These are phyloP conservation scores for Drosophila pachea DNA, from an alignment of 1,140 invertebrate species.

Conservation along the genomic window DNA sequence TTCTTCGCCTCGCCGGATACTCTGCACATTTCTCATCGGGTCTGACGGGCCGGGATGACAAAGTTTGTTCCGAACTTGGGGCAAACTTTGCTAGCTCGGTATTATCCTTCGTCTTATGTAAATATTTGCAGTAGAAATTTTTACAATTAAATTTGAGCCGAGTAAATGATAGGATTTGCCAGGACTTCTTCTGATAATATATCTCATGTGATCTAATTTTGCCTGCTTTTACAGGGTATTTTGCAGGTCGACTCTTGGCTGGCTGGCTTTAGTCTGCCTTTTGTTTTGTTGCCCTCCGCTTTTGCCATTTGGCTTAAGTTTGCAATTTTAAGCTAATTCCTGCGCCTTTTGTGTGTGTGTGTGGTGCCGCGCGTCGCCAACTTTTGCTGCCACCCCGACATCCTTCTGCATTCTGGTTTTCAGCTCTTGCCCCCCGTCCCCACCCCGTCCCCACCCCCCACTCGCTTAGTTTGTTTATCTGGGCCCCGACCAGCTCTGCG, in stretches of 20 bases:
- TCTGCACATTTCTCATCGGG: too few relatives aligned
- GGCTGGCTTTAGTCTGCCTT: not conserved
- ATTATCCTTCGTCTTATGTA: too few relatives aligned
- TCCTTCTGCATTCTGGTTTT: too few relatives aligned
- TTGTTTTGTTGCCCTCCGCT: constrained; percentile 13
- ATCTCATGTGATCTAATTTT: too few relatives aligned
- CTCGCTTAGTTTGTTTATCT: not conserved
- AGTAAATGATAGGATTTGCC: too few relatives aligned
- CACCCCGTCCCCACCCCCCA: not conserved
- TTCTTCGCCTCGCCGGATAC: too few relatives aligned
- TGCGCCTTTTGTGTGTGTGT: constrained; percentile 19
- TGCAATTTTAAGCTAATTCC: constrained; percentile 74
- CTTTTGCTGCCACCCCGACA: not conserved
- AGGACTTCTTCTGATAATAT: too few relatives aligned
- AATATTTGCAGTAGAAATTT: too few relatives aligned
- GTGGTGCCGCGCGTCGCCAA: constrained; percentile 14
- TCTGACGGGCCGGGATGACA: too few relatives aligned
- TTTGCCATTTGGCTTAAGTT: constrained; percentile 58
- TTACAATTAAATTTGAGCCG: too few relatives aligned
- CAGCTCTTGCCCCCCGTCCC: not conserved
- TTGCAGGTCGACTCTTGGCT: not conserved
- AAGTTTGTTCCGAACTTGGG: too few relatives aligned
- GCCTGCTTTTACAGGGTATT: not conserved
- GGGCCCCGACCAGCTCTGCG: not conserved
- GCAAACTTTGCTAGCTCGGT: too few relatives aligned